Percentiles rank a stretch among this genome's conserved stretches.
These are phyloP conservation scores for Lethenteron camtschaticum DNA, from an alignment of 2,113 vertebrate genomes.

Conservation along the genomic window DNA sequence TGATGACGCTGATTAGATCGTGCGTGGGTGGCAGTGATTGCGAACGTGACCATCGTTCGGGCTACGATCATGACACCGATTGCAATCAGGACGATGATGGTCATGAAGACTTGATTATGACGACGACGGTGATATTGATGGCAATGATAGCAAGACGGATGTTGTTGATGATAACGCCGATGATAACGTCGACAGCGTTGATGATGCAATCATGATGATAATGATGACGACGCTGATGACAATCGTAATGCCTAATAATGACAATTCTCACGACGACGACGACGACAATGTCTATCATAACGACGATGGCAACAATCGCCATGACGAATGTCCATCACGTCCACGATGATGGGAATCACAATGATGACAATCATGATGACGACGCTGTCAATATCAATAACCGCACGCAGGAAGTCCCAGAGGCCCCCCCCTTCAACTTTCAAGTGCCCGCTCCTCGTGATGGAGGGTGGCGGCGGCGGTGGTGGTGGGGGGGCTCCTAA, in stretches of 20 bases:
- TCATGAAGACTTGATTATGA: not conserved
- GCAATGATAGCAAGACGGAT: not conserved
- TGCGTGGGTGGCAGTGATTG: not conserved
- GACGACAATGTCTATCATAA: not conserved
- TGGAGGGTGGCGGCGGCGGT: too few species aligned
- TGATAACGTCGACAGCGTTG: not conserved
- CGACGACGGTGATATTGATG: not conserved
- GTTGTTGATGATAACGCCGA: not conserved
- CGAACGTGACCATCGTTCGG: not conserved
- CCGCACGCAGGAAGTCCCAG: too few species aligned
- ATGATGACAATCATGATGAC: constrained; percentile 1
- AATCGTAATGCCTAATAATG: not conserved
- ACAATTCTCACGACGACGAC: not conserved
- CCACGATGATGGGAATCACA: not conserved
- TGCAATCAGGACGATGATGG: not conserved
- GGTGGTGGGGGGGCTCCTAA: too few species aligned
- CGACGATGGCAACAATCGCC: not conserved
- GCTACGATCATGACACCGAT: not conserved
- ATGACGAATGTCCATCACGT: not conserved
- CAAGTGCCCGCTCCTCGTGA: too few species aligned
- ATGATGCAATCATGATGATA: not conserved
- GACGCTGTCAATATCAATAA: not conserved
- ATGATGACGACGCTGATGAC: not conserved
- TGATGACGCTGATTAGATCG: not conserved
- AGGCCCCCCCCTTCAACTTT: too few species aligned